Base-by-base conservation (phyloP, 2,797 vertebrate species). In the Alfaro cultratus region DNA sequence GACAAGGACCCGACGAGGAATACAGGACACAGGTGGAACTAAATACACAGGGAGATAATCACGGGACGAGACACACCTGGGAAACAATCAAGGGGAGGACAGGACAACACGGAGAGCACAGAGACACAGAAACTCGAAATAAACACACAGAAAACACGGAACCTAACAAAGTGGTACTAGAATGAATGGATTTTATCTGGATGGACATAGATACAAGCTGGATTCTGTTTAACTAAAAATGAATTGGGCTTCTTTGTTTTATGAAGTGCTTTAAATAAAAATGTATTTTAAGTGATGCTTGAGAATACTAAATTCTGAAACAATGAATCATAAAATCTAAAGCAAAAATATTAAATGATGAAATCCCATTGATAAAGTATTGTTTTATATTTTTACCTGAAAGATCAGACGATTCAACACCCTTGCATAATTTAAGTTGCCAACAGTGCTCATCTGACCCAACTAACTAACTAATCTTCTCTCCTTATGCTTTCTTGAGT, bases 381-480 rank as follows among this genome's bases (percentile, higher is more conserved):
- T 26, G 21, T 10, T 36, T 26, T n/a, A 43, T 70, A 31, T 41
- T 57, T 80, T 47, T 84, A 76, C 83, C 57, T 90, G 74, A 34
- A 75, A 78, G 68, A 45, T 62, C 41, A 75, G n/a, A 46, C 34
- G 55, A 83, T 80, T 79, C 36, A 82, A 74, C 76, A 77, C 76
- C 71, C 49, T 70, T 81, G 74, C 64, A 53, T 87, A 1, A 68
- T 82, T 80, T 77, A 47, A 77, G 41, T 83, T 82, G 79, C 84
- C 74, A 83, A 86, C 81, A 75, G 78, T 70, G 68, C 80, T 89
- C 82, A 85, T 85, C 88, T 91, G 89, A 88, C 89, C 91, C 67
- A 85, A 90, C 89, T 87, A 90, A 92, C 90, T n/a, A n/a, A n/a
- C n/a, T n/a, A 87, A 49, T 88, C 81, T 80, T 83, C 79, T 83